Base-by-base conservation (phyloP, 2,113 vertebrate species). In the Ptychochromis oligacanthus region DNA sequence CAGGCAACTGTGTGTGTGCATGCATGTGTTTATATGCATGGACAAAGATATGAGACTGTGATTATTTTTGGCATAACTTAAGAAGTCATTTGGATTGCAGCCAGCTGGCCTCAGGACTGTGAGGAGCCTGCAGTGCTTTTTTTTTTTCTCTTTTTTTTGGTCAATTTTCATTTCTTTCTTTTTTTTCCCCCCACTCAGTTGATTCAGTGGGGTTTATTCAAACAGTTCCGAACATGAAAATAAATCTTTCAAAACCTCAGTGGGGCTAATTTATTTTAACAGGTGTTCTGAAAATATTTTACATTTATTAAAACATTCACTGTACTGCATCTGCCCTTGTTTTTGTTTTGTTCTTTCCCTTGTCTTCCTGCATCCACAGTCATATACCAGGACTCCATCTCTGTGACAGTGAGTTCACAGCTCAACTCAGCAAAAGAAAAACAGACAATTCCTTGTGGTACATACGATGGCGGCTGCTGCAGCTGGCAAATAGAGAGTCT, bases 21-120 rank as follows among this genome's bases (percentile, higher is more conserved):
- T 28, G 86, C 2, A 6, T 79, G 86, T 89, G 88, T 88, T 61
- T 86, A 77, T 84, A 67, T 79, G 88, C 82, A 87, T 79, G 89
- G 88, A 91, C 82, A 83, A 88, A 93, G 90, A 93, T 87, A 87
- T 88, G 86, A 91, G 87, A 79, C 74, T 77, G 88, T n/a, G 84
- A 82, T 90, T 91, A 90, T 85, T 88, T 86, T 88, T 89, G 90
- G 89, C 91, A 92, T 82, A 90, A 92, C 61, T 89, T 84, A 86
- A 92, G 87, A 90, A 85, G 70, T 91, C 75, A 90, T 91, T 91
- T 95, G 91, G 91, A 93, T 46, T 1, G 1, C 4, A 67, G 81
- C 89, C 94, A 95, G 86, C 74, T 94, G 93, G 93, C 91, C 81
- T 49, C 12, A 20, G 77, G 89, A 86, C 86, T 76, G 64, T n/a